Evolutionary conservation across 1,140 invertebrate genomes (phyloP).

Genomic region (Aphaenogaster floridana): DNA sequence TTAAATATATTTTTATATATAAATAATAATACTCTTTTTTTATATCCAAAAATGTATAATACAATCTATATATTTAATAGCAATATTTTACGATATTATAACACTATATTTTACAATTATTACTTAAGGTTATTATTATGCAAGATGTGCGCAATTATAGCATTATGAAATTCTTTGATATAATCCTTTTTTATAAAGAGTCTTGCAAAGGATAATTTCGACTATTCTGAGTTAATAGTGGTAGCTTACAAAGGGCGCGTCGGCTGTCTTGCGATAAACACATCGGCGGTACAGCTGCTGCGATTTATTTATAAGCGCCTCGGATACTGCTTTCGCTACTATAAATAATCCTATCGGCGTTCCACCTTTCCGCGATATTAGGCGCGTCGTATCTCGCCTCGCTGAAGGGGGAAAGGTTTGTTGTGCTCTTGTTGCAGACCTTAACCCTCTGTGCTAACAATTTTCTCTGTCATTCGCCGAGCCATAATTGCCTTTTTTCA

Average conservation of each 20-base stretch:
- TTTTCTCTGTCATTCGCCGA: constrained; percentile 31
- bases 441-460: constrained; percentile 43
- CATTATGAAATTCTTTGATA: constrained; percentile 12
- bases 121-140: constrained; percentile 5
- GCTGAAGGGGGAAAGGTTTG: constrained; percentile 38
- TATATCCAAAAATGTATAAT: neutral
- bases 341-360: constrained; percentile 68
- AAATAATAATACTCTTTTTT: neutral
- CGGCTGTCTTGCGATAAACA: constrained; percentile 61
- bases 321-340: constrained; percentile 11
- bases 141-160: neutral
- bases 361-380: constrained; percentile 55
- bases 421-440: constrained; percentile 51
- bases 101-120: neutral
- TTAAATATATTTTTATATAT: neutral
- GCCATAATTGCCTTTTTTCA: neutral
- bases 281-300: constrained; percentile 52
- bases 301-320: constrained; percentile 68
- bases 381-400: constrained; percentile 40
- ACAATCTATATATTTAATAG: neutral
- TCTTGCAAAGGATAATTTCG: constrained; percentile 27
- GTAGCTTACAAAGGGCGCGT: constrained; percentile 47
- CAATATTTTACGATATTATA: neutral
- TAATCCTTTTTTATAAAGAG: constrained; percentile 39
- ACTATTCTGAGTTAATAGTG: constrained; percentile 48